phyloP scores from a whole-genome alignment of 2,888 invertebrate species.

The Neoascia interrupta region DNA sequence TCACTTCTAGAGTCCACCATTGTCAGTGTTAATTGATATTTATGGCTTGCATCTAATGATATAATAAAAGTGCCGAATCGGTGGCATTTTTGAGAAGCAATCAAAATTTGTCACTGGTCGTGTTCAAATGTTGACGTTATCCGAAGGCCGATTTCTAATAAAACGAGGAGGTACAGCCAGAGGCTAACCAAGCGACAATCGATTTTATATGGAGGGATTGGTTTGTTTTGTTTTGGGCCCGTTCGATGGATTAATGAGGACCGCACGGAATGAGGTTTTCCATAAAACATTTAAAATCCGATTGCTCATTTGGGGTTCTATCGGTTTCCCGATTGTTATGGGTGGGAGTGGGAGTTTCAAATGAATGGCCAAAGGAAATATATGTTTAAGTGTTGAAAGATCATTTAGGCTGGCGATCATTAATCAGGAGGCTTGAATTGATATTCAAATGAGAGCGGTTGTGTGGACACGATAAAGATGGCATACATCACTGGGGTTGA shows the following conservation, averaged over 20 bases:
- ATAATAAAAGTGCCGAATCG: slow-evolving; percentile 48
- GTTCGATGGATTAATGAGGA: neutral
- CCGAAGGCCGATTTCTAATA: too few species aligned
- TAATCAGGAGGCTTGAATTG: slow-evolving; percentile 50
- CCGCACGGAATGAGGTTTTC: slow-evolving; percentile 37
- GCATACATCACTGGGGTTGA: too few species aligned
- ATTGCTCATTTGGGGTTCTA: slow-evolving; percentile 26
- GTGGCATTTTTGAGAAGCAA: slow-evolving; percentile 48
- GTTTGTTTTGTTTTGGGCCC: neutral
- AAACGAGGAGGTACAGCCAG: too few species aligned
- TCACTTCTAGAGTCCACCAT: slow-evolving; percentile 34
- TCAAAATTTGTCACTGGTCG: slow-evolving; percentile 45
- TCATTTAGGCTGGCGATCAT: slow-evolving; percentile 45
- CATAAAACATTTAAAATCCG: slow-evolving; percentile 42
- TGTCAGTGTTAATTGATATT: slow-evolving; percentile 57
- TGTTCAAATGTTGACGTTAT: slow-evolving; percentile 14
- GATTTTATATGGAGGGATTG: neutral
- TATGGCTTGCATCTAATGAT: slow-evolving; percentile 34
- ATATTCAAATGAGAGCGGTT: slow-evolving; percentile 52
- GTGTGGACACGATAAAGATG: slow-evolving; percentile 39
- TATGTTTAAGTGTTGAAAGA: slow-evolving; percentile 53
- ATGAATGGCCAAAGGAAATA: slow-evolving; percentile 16
- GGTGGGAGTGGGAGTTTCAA: slow-evolving; percentile 23
- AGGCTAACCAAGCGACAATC: too few species aligned
- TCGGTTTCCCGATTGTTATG: slow-evolving; percentile 9